These are phyloP conservation scores for Chelonoidis abingdonii DNA, from an alignment of 2,113 vertebrate genomes.

Conservation along the genomic window DNA sequence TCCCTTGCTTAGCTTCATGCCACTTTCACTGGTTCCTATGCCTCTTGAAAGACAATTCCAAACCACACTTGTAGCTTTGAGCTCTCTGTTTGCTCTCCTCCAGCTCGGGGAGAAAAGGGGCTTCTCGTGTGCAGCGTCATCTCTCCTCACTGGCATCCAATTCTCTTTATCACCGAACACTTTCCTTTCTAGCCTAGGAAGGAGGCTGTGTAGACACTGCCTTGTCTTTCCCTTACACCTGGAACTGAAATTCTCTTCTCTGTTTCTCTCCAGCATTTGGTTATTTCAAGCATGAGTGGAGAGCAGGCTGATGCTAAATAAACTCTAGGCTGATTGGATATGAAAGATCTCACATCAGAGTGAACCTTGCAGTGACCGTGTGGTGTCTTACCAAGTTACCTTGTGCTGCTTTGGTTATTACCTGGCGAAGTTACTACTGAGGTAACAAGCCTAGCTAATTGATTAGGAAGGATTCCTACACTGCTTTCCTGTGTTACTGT, in stretches of 20 bases:
- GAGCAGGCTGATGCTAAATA: background rate
- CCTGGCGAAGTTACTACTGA: background rate
- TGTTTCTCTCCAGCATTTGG: accelerated
- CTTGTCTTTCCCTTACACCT: accelerated
- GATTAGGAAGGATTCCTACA: background rate
- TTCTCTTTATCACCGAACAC: accelerated
- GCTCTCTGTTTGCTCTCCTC: background rate
- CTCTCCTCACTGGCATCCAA: accelerated
- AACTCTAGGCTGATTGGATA: background rate
- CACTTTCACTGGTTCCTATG: background rate
- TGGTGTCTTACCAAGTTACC: background rate
- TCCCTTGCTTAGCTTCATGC: background rate
- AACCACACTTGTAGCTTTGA: accelerated
- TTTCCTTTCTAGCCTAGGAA: background rate
- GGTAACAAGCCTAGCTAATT: background rate
- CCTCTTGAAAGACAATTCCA: accelerated
- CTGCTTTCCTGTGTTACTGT: background rate
- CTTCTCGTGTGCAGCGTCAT: accelerated
- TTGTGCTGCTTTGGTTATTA: background rate
- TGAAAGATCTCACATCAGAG: background rate
- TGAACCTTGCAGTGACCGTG: background rate
- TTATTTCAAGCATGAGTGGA: accelerated
- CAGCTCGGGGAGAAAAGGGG: background rate
- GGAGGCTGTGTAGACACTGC: background rate
- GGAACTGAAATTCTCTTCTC: accelerated